phyloP scores from a whole-genome alignment of 2,113 vertebrate species.

The Erinaceus europaeus region DNA sequence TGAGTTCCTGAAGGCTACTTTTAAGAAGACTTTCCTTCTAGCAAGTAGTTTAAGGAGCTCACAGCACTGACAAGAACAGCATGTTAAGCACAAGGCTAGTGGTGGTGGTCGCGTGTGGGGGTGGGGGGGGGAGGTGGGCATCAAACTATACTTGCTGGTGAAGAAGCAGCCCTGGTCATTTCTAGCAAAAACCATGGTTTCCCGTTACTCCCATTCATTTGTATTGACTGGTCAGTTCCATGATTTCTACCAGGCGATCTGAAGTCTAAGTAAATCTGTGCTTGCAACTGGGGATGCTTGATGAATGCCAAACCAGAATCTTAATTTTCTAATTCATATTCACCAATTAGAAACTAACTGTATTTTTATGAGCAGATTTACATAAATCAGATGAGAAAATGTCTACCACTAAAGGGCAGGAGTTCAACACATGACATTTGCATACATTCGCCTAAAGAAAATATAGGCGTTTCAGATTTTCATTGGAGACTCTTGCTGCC shows the following conservation, averaged over 20 bases:
- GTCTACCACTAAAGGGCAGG: constrained; percentile 84
- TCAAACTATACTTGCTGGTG: constrained; percentile 42
- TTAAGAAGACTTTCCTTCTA: not conserved
- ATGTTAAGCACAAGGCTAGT: constrained; percentile 48
- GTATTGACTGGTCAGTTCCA: constrained; percentile 25
- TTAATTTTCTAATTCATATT: constrained; percentile 83
- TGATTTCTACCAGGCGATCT: constrained; percentile 62
- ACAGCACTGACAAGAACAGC: not conserved
- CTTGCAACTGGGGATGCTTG: constrained; percentile 45
- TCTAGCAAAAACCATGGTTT: constrained; percentile 26
- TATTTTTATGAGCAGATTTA: constrained; percentile 80
- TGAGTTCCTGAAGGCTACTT: not conserved
- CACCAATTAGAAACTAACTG: constrained; percentile 80
- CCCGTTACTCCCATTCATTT: constrained; percentile 15
- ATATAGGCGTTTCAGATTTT: constrained; percentile 85
- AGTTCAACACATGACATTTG: constrained; percentile 83
- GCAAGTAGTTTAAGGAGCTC: constrained; percentile 67
- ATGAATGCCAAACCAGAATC: constrained; percentile 55
- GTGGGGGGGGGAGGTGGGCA: too few relatives aligned
- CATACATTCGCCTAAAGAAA: constrained; percentile 84
- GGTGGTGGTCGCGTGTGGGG: too few relatives aligned
- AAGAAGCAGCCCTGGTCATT: constrained; percentile 13
- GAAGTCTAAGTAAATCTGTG: constrained; percentile 56
- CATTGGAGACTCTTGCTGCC: constrained; percentile 93
- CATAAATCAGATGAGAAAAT: constrained; percentile 85